phyloP scores from a whole-genome alignment of 2,113 vertebrate genomes.

The Crotalus helleri region DNA sequence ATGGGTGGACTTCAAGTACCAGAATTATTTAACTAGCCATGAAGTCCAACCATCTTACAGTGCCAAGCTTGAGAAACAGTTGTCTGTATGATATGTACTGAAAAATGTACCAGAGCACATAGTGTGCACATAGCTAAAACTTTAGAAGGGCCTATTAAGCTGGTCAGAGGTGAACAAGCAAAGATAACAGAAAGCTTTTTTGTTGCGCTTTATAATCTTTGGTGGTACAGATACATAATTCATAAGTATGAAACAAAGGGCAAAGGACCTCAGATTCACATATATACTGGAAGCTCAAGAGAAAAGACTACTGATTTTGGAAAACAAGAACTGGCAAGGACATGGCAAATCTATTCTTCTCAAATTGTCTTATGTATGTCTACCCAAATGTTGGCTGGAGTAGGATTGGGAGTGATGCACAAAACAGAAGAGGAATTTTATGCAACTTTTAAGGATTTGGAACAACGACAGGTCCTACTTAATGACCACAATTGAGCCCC shows the following conservation, averaged over 20 bases:
- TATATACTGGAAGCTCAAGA: background rate
- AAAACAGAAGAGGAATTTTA: background rate
- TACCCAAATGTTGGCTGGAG: background rate
- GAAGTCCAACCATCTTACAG: background rate
- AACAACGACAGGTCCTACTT: background rate
- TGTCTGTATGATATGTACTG: background rate
- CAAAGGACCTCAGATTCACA: background rate
- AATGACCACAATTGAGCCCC: background rate
- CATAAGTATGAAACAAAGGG: background rate
- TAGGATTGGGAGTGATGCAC: background rate
- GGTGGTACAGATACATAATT: background rate
- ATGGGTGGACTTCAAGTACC: background rate
- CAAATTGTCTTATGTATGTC: background rate
- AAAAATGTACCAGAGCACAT: background rate
- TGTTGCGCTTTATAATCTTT: background rate
- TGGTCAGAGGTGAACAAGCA: background rate
- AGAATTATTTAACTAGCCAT: background rate
- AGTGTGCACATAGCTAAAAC: background rate
- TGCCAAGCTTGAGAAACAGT: background rate
- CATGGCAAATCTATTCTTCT: background rate
- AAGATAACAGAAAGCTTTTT: background rate
- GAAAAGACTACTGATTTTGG: background rate
- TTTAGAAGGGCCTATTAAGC: background rate
- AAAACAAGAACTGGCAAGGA: background rate
- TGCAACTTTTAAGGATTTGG: background rate